Evolutionary conservation across 2,888 invertebrate genomes (phyloP).

Genomic region (Cenopis cana): DNA sequence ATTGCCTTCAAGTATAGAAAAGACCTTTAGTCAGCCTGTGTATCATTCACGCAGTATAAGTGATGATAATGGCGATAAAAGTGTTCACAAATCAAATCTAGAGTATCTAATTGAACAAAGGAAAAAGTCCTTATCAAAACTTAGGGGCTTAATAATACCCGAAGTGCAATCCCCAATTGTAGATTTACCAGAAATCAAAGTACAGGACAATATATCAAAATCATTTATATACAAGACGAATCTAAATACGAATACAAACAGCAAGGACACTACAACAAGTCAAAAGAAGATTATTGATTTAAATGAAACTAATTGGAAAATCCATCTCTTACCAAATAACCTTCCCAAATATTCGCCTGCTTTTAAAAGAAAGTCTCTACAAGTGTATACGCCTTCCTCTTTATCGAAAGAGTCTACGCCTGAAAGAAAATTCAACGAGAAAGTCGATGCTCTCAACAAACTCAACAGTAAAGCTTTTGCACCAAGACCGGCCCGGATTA

Average conservation of each 20-base stretch:
- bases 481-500: constrained; percentile 60
- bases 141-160: constrained; percentile 95
- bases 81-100: constrained; percentile 87
- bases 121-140: constrained; percentile 92
- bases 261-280: constrained; percentile 63
- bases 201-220: constrained; percentile 85
- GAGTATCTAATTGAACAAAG: constrained; percentile 92
- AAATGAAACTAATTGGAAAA: constrained; percentile 77
- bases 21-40: constrained; percentile 63
- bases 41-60: constrained; percentile 77
- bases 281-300: constrained; percentile 64
- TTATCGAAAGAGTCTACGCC: constrained; percentile 81
- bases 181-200: constrained; percentile 93
- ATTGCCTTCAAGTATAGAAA: constrained; percentile 65
- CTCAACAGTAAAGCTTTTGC: constrained; percentile 58
- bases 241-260: constrained; percentile 61
- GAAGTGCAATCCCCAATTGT: constrained; percentile 88
- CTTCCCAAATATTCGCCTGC: constrained; percentile 93
- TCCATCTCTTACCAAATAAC: constrained; percentile 77
- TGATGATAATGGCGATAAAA: constrained; percentile 74
- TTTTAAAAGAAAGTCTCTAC: constrained; percentile 90
- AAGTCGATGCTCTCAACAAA: constrained; percentile 64
- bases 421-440: constrained; percentile 71
- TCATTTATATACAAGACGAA: constrained; percentile 73
- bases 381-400: constrained; percentile 84